Percentiles rank a stretch among this genome's conserved stretches.
Evolutionary conservation across 2,113 vertebrate genomes (phyloP).

Genomic region (Antigone vipio): DNA sequence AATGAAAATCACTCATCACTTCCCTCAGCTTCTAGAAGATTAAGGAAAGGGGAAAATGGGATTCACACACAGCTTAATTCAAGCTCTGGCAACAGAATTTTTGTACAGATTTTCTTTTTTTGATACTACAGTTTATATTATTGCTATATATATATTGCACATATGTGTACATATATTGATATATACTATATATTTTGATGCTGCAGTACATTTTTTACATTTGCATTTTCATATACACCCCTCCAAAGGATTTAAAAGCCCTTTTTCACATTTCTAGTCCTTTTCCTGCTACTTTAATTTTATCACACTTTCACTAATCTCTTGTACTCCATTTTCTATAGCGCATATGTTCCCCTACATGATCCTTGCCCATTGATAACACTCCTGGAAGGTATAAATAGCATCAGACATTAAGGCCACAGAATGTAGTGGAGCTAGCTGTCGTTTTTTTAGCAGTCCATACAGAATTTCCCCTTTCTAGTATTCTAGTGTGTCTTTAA

Average conservation of each 20-base stretch:
- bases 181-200: neutral
- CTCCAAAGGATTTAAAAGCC: neutral
- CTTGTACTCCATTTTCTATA: neutral
- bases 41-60: neutral
- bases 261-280: neutral
- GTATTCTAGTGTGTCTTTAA: neutral
- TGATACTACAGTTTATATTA: neutral
- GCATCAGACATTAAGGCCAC: neutral
- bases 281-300: neutral
- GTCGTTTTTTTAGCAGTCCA: neutral
- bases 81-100: neutral
- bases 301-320: neutral
- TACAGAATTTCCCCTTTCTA: neutral
- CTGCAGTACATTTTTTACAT: neutral
- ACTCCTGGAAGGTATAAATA: neutral
- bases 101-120: neutral
- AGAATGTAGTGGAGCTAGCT: neutral
- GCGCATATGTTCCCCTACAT: neutral
- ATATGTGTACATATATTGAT: neutral
- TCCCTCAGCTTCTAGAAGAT: neutral
- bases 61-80: neutral
- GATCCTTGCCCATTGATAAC: neutral
- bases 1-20: neutral
- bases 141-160: neutral
- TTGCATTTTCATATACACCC: neutral